Percentiles rank a stretch among this genome's conserved stretches.
These are phyloP conservation scores for Anisognathus igniventris DNA, from an alignment of 2,797 vertebrate genomes.

Conservation along the genomic window DNA sequence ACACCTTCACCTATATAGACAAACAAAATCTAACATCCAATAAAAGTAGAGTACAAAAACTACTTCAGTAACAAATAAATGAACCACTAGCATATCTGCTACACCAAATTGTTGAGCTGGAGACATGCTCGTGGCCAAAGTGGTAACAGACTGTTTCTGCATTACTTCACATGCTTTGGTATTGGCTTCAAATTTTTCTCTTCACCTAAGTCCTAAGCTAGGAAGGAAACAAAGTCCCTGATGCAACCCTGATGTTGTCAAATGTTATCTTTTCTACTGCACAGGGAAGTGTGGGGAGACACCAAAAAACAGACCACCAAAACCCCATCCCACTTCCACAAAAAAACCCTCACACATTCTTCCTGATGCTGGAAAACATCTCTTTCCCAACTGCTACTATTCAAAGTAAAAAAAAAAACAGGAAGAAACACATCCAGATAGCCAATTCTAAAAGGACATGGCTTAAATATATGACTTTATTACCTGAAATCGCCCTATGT, in stretches of 20 bases:
- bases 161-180: neutral
- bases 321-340: neutral
- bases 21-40: neutral
- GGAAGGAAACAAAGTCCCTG: neutral
- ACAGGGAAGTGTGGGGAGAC: accelerated
- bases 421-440: neutral
- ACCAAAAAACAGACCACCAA: neutral
- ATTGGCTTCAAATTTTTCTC: neutral
- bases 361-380: neutral
- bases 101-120: neutral
- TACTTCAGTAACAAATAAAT: neutral
- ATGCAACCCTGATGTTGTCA: neutral
- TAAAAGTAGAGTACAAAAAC: neutral
- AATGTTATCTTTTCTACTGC: neutral
- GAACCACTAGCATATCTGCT: neutral
- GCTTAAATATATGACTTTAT: neutral
- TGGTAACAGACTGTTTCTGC: neutral
- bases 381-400: neutral
- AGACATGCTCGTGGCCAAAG: neutral
- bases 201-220: neutral
- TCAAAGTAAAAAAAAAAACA: neutral
- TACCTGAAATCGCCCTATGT: constrained; percentile 95
- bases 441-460: neutral
- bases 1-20: neutral
- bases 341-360: accelerated